Conservation (phyloP, 1,140 invertebrate genomes). For the Drosophila pallidifrons region DNA sequence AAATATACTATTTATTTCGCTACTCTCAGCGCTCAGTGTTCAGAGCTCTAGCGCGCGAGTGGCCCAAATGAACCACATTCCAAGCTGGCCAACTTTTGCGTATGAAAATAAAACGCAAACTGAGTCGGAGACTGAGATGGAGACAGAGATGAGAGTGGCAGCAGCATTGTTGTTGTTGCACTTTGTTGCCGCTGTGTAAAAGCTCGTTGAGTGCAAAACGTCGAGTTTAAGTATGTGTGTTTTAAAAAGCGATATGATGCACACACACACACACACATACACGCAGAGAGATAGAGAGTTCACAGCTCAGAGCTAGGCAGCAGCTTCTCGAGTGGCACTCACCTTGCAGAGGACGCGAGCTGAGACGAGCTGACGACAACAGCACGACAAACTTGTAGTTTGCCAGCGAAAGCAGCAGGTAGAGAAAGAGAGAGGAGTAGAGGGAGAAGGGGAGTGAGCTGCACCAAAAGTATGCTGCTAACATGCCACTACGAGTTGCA, state of each 20-base stretch:
- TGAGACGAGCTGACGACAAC: conserved; percentile 30
- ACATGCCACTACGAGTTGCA: conserved; percentile 50
- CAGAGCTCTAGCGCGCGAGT: conserved; percentile 16
- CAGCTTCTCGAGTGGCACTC: conserved; percentile 76
- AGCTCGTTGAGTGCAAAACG: conserved; percentile 82
- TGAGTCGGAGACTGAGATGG: not conserved
- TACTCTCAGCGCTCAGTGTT: conserved; percentile 42
- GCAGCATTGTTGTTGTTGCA: conserved; percentile 70
- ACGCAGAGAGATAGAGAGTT: conserved; percentile 27
- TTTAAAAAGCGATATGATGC: conserved; percentile 61
- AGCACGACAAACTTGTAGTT: conserved; percentile 37
- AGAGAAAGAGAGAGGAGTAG: conserved; percentile 12
- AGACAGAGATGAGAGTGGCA: conserved; percentile 54
- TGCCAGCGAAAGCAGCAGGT: not conserved
- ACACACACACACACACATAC: conserved; percentile 35
- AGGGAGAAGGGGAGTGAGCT: conserved; percentile 10
- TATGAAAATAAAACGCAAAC: conserved; percentile 60
- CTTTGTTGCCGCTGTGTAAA: conserved; percentile 77
- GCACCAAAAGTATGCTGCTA: conserved; percentile 67
- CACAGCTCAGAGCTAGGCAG: conserved; percentile 30
- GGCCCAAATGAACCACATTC: conserved; percentile 79
- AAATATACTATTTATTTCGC: conserved; percentile 83
- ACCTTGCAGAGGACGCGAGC: conserved; percentile 58
- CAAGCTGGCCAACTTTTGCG: conserved; percentile 75
- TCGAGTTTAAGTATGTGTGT: conserved; percentile 80